Evolutionary conservation across 2,888 invertebrate species (phyloP), one percentile per base, ranked within the genome.

Genomic region (Acrobasis consociella): DNA sequence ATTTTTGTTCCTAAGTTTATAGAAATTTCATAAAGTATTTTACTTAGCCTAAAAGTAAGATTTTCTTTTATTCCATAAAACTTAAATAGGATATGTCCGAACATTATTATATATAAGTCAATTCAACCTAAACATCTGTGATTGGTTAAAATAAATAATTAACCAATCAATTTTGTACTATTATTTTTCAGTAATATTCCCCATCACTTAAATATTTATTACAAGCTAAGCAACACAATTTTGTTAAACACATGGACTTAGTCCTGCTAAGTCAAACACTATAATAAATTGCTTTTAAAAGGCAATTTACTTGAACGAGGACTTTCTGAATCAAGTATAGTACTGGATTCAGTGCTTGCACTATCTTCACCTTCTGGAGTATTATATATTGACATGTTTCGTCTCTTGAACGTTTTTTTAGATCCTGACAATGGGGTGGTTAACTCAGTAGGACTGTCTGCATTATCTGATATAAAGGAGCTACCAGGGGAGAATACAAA

Each of bases 381-480:
- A 64, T 74, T 81, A 65, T 92, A 92, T 49, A 91, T 78, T n/a
- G 90, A 87, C 63, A 91, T 73, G 65, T 92, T 92, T 22, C 91
- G 81, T 64, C 92, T 82, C 74, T 91, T 91, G 56, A 92, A 92
- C 42, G 86, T 78, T 72, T 89, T 91, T 69, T 86, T 91, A 11
- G 67, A 68, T 1, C 67, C 72, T 5, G 84, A 78, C 11, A 70
- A 60, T 31, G 91, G 90, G 31, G 90, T 88, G 37, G 65, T 65
- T 70, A 80, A 83, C 13, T 83, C 86, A 38, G 77, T 76, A 49
- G 72, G 72, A 67, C 70, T 77, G 60, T 75, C 71, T 42, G 73
- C 74, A 69, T 70, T 77, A 37, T 84, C 79, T 60, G 77, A 74
- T 46, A 80, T 49, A 60, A 76, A 72, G 64, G 80, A 76, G 55